A percentile compares a stretch with the other conserved stretches of the same genome.
phyloP scores from a whole-genome alignment of 2,888 invertebrate genomes.

The Pantelozetes paolii region DNA sequence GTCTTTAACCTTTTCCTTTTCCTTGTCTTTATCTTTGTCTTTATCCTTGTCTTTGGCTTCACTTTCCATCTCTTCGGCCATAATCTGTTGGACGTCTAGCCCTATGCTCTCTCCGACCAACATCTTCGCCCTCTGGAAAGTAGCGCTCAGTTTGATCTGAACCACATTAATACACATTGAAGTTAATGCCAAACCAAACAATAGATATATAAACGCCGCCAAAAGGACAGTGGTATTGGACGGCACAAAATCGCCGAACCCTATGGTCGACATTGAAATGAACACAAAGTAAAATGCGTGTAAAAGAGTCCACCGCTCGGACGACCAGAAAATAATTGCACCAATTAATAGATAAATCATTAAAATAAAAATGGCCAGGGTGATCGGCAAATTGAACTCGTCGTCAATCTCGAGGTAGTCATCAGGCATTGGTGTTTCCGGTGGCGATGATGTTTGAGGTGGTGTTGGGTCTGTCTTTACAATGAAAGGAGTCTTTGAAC shows the following conservation, averaged over 20 bases:
- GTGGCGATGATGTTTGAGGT: slow-evolving; percentile 28
- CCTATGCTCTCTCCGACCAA: slow-evolving; percentile 43
- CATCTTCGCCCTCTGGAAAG: slow-evolving; percentile 42
- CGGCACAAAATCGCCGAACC: slow-evolving; percentile 58
- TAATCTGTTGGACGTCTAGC: slow-evolving; percentile 32
- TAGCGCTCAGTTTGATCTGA: slow-evolving; percentile 58
- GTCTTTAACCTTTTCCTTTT: too few relatives aligned
- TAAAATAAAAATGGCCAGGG: slow-evolving; percentile 40
- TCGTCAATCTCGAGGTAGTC: slow-evolving; percentile 35
- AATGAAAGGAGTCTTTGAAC: slow-evolving; percentile 1
- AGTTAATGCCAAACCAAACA: slow-evolving; percentile 88
- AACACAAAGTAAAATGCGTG: slow-evolving; percentile 95
- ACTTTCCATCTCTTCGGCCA: not conserved
- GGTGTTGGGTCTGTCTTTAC: slow-evolving; percentile 6
- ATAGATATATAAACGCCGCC: slow-evolving; percentile 82
- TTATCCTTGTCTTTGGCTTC: slow-evolving; percentile 9
- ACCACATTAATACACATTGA: slow-evolving; percentile 97
- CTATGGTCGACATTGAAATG: slow-evolving; percentile 93
- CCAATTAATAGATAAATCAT: slow-evolving; percentile 42
- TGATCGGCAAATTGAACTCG: slow-evolving; percentile 42
- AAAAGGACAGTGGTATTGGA: slow-evolving; percentile 70
- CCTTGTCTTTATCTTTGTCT: not conserved
- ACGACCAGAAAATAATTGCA: slow-evolving; percentile 42
- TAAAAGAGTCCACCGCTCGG: slow-evolving; percentile 76
- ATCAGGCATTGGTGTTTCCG: slow-evolving; percentile 34